Percentiles rank a stretch among this genome's conserved stretches.
Evolutionary conservation across 2,888 invertebrate genomes (phyloP).

Genomic region (Cryptus armator): DNA sequence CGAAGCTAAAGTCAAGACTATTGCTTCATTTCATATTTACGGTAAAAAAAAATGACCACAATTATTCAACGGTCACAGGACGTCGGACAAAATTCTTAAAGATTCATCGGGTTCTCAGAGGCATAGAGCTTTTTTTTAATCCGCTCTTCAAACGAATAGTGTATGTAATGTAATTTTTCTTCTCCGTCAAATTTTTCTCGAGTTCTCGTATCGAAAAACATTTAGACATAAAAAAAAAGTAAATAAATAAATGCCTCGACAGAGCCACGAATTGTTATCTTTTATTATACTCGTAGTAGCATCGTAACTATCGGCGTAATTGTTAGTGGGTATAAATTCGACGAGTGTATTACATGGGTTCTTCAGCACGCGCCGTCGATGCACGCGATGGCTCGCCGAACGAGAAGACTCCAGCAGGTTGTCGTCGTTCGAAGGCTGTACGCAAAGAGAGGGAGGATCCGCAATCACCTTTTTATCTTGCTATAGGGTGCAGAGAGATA

Average conservation of each 20-base stretch:
- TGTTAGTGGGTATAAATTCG: background rate
- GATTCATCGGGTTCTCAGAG: background rate
- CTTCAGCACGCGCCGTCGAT: background rate
- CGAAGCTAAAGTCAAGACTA: too few relatives aligned
- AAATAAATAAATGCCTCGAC: background rate
- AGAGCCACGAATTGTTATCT: background rate
- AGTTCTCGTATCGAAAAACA: background rate
- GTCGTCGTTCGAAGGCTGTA: background rate
- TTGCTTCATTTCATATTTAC: too few relatives aligned
- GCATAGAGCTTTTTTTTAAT: background rate
- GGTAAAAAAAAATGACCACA: background rate
- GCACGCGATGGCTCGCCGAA: background rate
- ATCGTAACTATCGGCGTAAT: constrained; percentile 3
- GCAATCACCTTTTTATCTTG: constrained; percentile 5
- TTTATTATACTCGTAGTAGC: background rate
- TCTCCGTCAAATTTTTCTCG: background rate
- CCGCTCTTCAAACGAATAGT: background rate
- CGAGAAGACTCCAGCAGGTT: constrained; percentile 12
- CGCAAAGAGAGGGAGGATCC: background rate
- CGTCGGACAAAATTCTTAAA: background rate
- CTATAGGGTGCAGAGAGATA: background rate
- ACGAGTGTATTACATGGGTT: background rate
- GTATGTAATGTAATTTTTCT: background rate
- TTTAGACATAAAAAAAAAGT: background rate
- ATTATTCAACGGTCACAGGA: background rate